Percentiles rank a stretch among this genome's conserved stretches.
Conservation (phyloP, 2,888 invertebrate species). For the Linnaemya vulpina region DNA sequence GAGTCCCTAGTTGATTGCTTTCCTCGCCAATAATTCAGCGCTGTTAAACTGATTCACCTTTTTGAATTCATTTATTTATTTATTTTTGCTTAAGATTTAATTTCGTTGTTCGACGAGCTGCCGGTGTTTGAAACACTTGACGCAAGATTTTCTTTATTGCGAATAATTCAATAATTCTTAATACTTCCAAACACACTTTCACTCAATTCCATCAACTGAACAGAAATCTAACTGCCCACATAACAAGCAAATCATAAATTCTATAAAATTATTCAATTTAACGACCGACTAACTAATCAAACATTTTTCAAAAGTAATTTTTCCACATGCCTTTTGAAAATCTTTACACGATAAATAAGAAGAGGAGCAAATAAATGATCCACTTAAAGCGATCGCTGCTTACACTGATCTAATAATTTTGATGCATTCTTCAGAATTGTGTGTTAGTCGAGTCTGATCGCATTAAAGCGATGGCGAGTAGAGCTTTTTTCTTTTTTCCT, state of each 20-base stretch:
- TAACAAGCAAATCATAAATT: slow-evolving; percentile 39
- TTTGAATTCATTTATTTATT: no score
- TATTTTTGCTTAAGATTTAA: neutral
- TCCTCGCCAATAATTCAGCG: no score
- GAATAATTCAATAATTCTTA: neutral
- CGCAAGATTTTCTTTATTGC: neutral
- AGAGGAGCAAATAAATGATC: slow-evolving; percentile 34
- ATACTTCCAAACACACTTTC: slow-evolving; percentile 18
- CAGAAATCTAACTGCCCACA: slow-evolving; percentile 43
- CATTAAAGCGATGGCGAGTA: slow-evolving; percentile 28
- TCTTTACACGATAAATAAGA: slow-evolving; percentile 17
- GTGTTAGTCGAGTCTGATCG: slow-evolving; percentile 45
- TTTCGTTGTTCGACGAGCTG: no score
- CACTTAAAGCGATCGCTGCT: slow-evolving; percentile 55
- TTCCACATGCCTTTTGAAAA: slow-evolving; percentile 54
- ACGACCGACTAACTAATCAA: slow-evolving; percentile 45
- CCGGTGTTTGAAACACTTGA: no score
- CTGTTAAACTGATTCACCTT: no score
- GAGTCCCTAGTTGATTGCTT: no score
- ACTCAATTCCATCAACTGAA: slow-evolving; percentile 18
- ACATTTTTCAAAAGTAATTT: slow-evolving; percentile 48
- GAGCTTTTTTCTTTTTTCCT: neutral
- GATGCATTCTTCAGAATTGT: slow-evolving; percentile 54
- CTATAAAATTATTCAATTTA: slow-evolving; percentile 50
- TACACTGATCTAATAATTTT: slow-evolving; percentile 71